Evolutionary conservation across 2,888 invertebrate genomes (phyloP), one percentile per base, ranked within the genome.

Genomic region (Pammene fasciana): DNA sequence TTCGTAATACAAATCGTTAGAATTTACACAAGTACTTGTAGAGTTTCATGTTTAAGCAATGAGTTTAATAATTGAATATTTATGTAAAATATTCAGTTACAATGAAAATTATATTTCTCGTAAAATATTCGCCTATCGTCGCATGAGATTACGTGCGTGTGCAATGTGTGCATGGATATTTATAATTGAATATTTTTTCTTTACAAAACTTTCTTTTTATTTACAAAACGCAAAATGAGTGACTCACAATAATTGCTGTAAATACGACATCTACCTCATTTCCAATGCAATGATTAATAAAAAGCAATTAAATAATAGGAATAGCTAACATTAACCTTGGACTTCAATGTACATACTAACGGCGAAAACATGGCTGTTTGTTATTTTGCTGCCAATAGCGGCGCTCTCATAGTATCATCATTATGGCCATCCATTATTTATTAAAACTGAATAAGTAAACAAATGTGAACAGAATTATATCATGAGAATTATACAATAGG

Each of bases 161-260:
- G 54, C 59, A 48, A 36, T n/a, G 36, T 26, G 26, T 26, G 34
- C 10, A n/a, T 36, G 54, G 4, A 67, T 61, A n/a, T n/a, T n/a
- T n/a, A 46, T 11, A 61, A 55, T 61, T 55, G 38, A 67, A 60
- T 60, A 52, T 67, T n/a, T n/a, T n/a, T n/a, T n/a, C n/a, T n/a
- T n/a, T n/a, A n/a, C n/a, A n/a, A n/a, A n/a, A n/a, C n/a, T n/a
- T n/a, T n/a, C n/a, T n/a, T n/a, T n/a, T n/a, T n/a, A 48, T 67
- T 67, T 67, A 61, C 46, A 36, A 45, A 36, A 52, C 41, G 34
- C 50, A 50, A 50, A 45, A 52, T 45, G 66, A 54, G 41, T 16
- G 8, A 45, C n/a, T 26, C 26, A 26, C 26, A 26, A 67, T 61
- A 45, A 55, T 54, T 54, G 55, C 38, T 55, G 45, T 56, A 65